These are phyloP conservation scores for Corythornis cristatus DNA, from an alignment of 2,113 vertebrate species.

Conservation along the genomic window DNA sequence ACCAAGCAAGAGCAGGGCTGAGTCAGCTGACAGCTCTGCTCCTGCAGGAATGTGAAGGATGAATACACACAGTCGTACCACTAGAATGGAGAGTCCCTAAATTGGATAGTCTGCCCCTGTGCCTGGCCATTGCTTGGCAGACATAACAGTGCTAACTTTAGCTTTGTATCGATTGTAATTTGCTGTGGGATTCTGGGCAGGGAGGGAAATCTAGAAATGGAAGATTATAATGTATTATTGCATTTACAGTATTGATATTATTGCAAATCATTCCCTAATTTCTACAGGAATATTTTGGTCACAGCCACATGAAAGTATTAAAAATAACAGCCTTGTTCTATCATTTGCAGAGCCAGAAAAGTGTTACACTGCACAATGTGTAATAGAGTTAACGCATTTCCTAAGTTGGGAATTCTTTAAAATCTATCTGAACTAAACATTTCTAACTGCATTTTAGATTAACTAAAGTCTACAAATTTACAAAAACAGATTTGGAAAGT, in stretches of 20 bases:
- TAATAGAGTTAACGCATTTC: slow-evolving; percentile 16
- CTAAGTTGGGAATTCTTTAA: not conserved
- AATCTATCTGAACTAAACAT: not conserved
- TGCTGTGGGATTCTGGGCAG: slow-evolving; percentile 29
- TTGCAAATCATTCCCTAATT: slow-evolving; percentile 54
- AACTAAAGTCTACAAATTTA: not conserved
- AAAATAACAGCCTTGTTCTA: not conserved
- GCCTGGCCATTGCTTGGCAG: slow-evolving; percentile 32
- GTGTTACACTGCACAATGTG: not conserved
- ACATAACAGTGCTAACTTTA: slow-evolving; percentile 59
- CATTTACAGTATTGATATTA: slow-evolving; percentile 56
- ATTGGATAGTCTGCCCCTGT: slow-evolving; percentile 1
- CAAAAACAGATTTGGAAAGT: slow-evolving; percentile 2
- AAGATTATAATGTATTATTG: slow-evolving; percentile 60
- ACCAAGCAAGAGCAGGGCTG: not conserved
- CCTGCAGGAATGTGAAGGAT: not conserved
- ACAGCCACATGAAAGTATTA: slow-evolving; percentile 29
- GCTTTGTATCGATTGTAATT: slow-evolving; percentile 50
- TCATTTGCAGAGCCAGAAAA: not conserved
- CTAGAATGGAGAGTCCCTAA: not conserved
- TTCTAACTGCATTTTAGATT: slow-evolving; percentile 8
- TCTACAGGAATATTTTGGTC: slow-evolving; percentile 32
- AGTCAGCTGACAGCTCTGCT: not conserved
- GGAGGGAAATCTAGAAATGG: slow-evolving; percentile 33
- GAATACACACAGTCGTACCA: not conserved